Evolutionary conservation across 2,888 invertebrate genomes (phyloP).

Genomic region (Plutella xylostella): DNA sequence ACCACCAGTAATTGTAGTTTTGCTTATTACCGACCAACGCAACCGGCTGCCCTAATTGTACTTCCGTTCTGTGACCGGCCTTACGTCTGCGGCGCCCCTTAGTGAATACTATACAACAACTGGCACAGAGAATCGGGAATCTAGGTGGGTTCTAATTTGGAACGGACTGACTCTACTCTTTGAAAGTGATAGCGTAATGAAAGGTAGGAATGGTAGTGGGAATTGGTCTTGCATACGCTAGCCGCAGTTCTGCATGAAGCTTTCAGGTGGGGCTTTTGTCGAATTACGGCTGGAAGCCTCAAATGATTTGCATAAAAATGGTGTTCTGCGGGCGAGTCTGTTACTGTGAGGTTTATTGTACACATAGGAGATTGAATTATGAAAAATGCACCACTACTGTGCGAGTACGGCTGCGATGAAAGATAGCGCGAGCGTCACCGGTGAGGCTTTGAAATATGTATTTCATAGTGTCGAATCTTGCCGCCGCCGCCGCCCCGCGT

Average conservation of each 20-base stretch:
- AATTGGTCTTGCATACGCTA: no score
- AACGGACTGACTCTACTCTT: no score
- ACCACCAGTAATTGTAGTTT: slow-evolving; percentile 52
- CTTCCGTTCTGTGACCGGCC: slow-evolving; percentile 4
- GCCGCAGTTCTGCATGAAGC: no score
- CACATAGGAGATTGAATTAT: slow-evolving; percentile 41
- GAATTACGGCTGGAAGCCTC: no score
- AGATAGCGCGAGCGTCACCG: slow-evolving; percentile 28
- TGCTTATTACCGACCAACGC: slow-evolving; percentile 32
- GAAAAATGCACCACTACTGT: slow-evolving; percentile 48
- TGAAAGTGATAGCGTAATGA: no score
- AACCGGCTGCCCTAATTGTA: slow-evolving; percentile 6
- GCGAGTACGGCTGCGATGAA: slow-evolving; percentile 37
- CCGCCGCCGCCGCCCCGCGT: not conserved
- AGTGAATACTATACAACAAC: no score
- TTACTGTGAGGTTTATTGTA: slow-evolving; percentile 14
- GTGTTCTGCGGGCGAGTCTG: no score
- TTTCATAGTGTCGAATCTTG: slow-evolving; percentile 16
- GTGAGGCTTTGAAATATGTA: slow-evolving; percentile 32
- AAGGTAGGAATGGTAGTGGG: no score
- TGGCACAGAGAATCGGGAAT: no score
- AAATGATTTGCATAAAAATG: no score
- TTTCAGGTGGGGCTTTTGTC: no score
- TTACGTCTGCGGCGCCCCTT: not conserved
- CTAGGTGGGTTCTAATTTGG: no score